These are phyloP conservation scores for Cheilosia vernalis DNA, from an alignment of 2,888 invertebrate species.

Conservation along the genomic window DNA sequence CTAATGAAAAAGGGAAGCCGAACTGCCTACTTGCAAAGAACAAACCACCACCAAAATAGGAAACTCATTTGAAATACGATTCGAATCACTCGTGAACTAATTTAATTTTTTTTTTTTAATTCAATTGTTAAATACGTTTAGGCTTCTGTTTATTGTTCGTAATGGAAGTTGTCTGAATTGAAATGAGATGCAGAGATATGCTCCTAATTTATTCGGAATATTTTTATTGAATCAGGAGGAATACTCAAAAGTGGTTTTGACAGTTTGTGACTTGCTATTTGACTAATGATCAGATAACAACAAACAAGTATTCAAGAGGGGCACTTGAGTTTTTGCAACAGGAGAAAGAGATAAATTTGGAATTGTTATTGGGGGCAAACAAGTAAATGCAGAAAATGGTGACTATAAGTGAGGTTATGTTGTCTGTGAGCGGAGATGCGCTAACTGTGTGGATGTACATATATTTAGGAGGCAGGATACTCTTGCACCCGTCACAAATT, in stretches of 20 bases:
- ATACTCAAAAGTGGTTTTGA: not conserved
- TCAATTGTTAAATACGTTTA: slow-evolving; percentile 12
- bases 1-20: slow-evolving; percentile 18
- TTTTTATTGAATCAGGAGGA: not conserved
- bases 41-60: not conserved
- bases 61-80: slow-evolving; percentile 31
- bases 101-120: not conserved
- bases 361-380: too few relatives aligned
- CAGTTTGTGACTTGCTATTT: not conserved
- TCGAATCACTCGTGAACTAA: slow-evolving; percentile 19
- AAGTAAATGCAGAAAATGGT: too few relatives aligned
- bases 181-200: not conserved
- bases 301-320: not conserved
- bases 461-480: too few relatives aligned
- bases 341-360: too few relatives aligned
- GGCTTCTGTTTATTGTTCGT: not conserved
- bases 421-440: too few relatives aligned
- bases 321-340: not conserved
- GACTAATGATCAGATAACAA: not conserved
- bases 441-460: too few relatives aligned
- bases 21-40: slow-evolving; percentile 16
- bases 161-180: not conserved
- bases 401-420: too few relatives aligned
- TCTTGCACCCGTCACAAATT: too few relatives aligned
- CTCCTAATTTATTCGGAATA: not conserved